A percentile compares a stretch with the other conserved stretches of the same genome.
phyloP scores from a whole-genome alignment of 1,140 invertebrate species.

The Bombus sylvicola region DNA sequence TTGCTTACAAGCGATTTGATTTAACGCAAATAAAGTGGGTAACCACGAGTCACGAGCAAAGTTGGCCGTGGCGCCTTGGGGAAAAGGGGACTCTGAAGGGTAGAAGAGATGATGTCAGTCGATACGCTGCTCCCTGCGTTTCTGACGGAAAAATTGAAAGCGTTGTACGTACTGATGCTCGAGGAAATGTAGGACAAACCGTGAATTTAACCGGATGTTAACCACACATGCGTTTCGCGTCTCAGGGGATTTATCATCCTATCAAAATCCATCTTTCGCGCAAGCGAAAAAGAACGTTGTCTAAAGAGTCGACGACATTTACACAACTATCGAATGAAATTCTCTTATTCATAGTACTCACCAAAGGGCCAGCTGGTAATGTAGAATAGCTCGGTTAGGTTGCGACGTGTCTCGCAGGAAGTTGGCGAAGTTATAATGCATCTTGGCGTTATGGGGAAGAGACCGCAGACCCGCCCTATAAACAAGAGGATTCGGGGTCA shows the following conservation, averaged over 20 bases:
- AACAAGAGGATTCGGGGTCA: constrained; percentile 69
- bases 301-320: background rate
- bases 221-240: background rate
- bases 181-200: background rate
- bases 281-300: no score
- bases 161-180: background rate
- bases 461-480: constrained; percentile 91
- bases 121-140: background rate
- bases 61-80: background rate
- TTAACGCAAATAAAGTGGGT: constrained; percentile 25
- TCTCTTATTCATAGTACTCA: constrained; percentile 81
- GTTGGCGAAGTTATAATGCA: constrained; percentile 96
- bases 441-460: constrained; percentile 93
- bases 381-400: constrained; percentile 88
- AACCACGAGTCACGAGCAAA: background rate
- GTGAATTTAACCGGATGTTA: background rate
- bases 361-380: constrained; percentile 92
- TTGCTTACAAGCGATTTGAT: constrained; percentile 16
- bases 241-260: no score
- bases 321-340: background rate
- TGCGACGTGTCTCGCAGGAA: constrained; percentile 90
- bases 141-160: constrained; percentile 24
- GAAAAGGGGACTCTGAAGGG: no score
- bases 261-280: no score
- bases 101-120: background rate